A percentile compares a stretch with the other conserved stretches of the same genome.
These are phyloP conservation scores for Propithecus deckenii DNA, from an alignment of 2,797 vertebrate genomes.

Conservation along the genomic window DNA sequence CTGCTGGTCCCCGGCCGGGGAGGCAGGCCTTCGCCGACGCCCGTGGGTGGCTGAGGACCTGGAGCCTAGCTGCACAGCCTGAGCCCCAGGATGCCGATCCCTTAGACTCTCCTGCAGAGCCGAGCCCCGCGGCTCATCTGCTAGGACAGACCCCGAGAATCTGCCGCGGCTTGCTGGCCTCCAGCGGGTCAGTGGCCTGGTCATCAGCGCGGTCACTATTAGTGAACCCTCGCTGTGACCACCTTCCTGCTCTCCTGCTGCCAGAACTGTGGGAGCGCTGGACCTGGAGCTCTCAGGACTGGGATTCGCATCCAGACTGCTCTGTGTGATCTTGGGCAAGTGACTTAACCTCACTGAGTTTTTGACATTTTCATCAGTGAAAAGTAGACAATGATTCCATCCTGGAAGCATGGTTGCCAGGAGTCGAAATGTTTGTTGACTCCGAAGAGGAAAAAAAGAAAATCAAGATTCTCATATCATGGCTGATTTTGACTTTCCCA, in stretches of 20 bases:
- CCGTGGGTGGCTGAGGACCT: not conserved
- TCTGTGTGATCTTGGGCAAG: not conserved
- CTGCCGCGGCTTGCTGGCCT: not conserved
- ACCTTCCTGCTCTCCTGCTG: not conserved
- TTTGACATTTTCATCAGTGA: not conserved
- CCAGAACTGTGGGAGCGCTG: not conserved
- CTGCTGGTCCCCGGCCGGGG: slow-evolving; percentile 23
- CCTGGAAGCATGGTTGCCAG: not conserved
- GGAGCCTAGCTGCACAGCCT: slow-evolving; percentile 35
- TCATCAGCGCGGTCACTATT: slow-evolving; percentile 60
- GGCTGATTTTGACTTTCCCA: not conserved
- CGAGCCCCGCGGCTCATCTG: not conserved
- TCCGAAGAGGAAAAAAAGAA: not conserved
- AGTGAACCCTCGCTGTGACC: not conserved
- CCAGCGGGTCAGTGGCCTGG: not conserved
- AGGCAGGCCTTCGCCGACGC: not conserved
- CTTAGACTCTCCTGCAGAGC: not conserved
- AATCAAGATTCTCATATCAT: not conserved
- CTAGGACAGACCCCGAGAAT: not conserved
- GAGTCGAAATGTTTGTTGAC: not conserved
- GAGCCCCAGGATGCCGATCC: slow-evolving; percentile 51
- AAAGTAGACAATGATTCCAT: not conserved
- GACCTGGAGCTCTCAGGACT: not conserved
- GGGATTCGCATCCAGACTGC: not conserved
- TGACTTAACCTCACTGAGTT: not conserved